Percentiles rank a stretch among this genome's conserved stretches.
phyloP scores from a whole-genome alignment of 2,113 vertebrate genomes.

The Scomber colias region DNA sequence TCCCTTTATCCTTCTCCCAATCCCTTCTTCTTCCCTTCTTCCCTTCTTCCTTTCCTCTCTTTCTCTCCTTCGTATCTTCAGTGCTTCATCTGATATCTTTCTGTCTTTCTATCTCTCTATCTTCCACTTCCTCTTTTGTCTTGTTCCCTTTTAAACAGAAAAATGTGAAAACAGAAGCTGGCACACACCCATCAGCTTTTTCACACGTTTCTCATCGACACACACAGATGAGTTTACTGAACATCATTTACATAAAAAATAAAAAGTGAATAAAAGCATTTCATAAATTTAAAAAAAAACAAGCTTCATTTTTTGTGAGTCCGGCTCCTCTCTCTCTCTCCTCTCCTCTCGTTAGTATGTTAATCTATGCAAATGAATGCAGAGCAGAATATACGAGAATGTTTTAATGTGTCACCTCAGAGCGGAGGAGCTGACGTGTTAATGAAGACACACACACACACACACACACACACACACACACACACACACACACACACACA shows the following conservation, averaged over 20 bases:
- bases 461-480: constrained; percentile 25
- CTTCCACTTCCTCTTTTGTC: no score
- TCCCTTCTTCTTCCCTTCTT: neutral
- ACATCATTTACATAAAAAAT: no score
- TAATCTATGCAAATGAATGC: constrained; percentile 60
- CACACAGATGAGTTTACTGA: no score
- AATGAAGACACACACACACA: constrained; percentile 63
- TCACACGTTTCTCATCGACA: neutral
- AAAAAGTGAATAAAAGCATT: no score
- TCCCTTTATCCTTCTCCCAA: no score
- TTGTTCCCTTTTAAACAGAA: no score
- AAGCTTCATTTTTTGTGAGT: neutral
- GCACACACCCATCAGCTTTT: neutral
- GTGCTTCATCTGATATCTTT: no score
- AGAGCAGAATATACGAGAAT: constrained; percentile 57
- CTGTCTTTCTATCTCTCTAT: no score
- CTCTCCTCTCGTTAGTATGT: constrained; percentile 38
- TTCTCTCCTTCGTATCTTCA: neutral
- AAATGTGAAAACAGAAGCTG: no score
- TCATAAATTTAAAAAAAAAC: no score
- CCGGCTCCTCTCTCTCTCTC: constrained; percentile 3
- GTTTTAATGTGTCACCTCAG: constrained; percentile 76
- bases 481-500: constrained; percentile 10
- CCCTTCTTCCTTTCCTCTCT: neutral
- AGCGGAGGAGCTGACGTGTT: constrained; percentile 68